phyloP scores from a whole-genome alignment of 2,797 vertebrate genomes.

The Onychomys arenicola region DNA sequence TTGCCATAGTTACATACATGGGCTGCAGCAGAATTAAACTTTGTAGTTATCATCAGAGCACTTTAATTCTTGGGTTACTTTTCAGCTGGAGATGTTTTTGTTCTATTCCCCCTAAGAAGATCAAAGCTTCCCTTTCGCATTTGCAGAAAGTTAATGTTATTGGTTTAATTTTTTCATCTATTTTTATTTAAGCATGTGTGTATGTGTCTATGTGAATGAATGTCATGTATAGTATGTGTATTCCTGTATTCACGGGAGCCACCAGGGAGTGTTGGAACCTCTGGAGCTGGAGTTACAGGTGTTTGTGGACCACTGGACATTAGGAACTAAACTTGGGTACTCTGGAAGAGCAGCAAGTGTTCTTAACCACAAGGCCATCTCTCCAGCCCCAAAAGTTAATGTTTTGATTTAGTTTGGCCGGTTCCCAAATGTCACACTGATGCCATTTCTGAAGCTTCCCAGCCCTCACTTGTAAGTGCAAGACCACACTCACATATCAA shows the following conservation, averaged over 20 bases:
- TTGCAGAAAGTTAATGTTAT: slow-evolving; percentile 18
- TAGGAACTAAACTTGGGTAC: not conserved
- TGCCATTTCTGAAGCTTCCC: not conserved
- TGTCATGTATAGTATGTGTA: not conserved
- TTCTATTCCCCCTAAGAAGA: not conserved
- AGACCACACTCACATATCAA: not conserved
- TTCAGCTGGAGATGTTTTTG: slow-evolving; percentile 14
- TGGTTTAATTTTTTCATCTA: not conserved
- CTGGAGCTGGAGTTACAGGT: not conserved
- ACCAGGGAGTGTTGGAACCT: not conserved
- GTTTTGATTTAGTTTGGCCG: not conserved
- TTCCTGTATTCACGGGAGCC: not conserved
- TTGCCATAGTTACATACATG: slow-evolving; percentile 47
- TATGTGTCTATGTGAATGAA: not conserved
- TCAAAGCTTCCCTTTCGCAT: not conserved
- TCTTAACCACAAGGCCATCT: not conserved
- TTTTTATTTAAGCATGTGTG: not conserved
- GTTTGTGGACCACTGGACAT: not conserved
- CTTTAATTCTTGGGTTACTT: slow-evolving; percentile 42
- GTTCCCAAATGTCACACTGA: not conserved
- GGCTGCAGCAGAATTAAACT: not conserved
- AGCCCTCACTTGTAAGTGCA: not conserved
- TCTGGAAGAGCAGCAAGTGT: not conserved
- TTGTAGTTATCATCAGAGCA: not conserved
- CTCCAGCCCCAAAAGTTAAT: not conserved